A percentile compares a stretch with the other conserved stretches of the same genome.
Conservation (phyloP, 2,113 vertebrate species). For the Tetrax tetrax region DNA sequence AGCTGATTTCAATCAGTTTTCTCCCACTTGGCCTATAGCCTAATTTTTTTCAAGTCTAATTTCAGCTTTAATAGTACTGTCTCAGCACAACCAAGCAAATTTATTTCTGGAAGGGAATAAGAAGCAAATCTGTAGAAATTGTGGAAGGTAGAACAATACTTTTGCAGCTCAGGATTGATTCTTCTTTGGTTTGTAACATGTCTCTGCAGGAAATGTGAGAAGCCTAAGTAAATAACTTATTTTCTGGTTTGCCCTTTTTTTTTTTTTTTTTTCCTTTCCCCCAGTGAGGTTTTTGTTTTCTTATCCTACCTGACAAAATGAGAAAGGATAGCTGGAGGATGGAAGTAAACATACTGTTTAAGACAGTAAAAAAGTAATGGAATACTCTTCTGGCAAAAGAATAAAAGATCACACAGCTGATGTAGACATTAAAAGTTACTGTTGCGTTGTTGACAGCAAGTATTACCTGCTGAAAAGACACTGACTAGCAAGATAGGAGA, state of each 20-base stretch:
- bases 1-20: neutral
- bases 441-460: neutral
- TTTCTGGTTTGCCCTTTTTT: neutral
- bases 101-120: slow-evolving; percentile 12
- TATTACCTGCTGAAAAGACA: neutral
- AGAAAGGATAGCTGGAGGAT: slow-evolving; percentile 57
- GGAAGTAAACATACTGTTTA: slow-evolving; percentile 38
- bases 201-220: slow-evolving; percentile 42
- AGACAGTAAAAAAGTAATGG: slow-evolving; percentile 44
- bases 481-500: neutral
- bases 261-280: neutral
- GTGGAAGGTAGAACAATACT: slow-evolving; percentile 4
- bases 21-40: neutral
- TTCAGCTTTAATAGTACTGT: neutral
- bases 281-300: neutral
- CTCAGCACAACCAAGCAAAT: slow-evolving; percentile 10
- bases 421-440: neutral
- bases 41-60: slow-evolving; percentile 35
- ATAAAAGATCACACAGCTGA: neutral
- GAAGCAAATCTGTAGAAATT: slow-evolving; percentile 14
- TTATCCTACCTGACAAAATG: slow-evolving; percentile 32
- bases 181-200: neutral
- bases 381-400: neutral
- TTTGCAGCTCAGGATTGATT: slow-evolving; percentile 40
- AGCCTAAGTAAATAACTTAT: slow-evolving; percentile 29